Evolutionary conservation across 2,888 invertebrate species (phyloP).

Genomic region (Macrophya alboannulata): DNA sequence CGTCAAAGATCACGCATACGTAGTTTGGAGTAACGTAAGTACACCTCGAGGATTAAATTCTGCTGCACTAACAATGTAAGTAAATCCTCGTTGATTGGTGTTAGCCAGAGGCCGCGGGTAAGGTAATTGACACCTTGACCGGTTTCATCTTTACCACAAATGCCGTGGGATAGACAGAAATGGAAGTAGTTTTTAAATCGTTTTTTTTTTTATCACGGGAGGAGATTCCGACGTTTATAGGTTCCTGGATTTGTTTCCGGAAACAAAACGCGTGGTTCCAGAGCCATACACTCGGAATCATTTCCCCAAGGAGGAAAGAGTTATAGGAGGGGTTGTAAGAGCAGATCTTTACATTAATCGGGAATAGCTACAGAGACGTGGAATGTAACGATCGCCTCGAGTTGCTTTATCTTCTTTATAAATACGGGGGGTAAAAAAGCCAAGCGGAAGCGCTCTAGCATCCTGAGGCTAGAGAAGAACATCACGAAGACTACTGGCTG

Average conservation of each 20-base stretch:
- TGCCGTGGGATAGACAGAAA: not conserved
- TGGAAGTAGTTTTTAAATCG: not conserved
- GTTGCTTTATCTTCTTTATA: constrained; percentile 14
- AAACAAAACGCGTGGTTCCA: not conserved
- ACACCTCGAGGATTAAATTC: not conserved
- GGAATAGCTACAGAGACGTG: not conserved
- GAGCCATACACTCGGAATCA: not conserved
- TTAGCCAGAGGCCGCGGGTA: not conserved
- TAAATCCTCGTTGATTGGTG: not conserved
- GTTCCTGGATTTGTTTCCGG: constrained; percentile 1
- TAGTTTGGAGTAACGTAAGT: not conserved
- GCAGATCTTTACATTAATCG: constrained; percentile 27
- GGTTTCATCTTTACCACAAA: not conserved
- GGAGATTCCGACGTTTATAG: not conserved
- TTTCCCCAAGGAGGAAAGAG: not conserved
- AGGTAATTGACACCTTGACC: not conserved
- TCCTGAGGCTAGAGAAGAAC: constrained; percentile 41
- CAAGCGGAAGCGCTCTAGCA: constrained; percentile 34
- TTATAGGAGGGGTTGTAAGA: not conserved
- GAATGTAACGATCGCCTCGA: constrained; percentile 31
- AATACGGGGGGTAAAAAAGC: constrained; percentile 23
- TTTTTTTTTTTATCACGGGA: not conserved
- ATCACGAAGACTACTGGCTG: not conserved
- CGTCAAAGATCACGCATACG: not conserved
- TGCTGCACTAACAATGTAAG: not conserved